Evolutionary conservation across 2,113 vertebrate species (phyloP).

Genomic region (Lophura nycthemera): DNA sequence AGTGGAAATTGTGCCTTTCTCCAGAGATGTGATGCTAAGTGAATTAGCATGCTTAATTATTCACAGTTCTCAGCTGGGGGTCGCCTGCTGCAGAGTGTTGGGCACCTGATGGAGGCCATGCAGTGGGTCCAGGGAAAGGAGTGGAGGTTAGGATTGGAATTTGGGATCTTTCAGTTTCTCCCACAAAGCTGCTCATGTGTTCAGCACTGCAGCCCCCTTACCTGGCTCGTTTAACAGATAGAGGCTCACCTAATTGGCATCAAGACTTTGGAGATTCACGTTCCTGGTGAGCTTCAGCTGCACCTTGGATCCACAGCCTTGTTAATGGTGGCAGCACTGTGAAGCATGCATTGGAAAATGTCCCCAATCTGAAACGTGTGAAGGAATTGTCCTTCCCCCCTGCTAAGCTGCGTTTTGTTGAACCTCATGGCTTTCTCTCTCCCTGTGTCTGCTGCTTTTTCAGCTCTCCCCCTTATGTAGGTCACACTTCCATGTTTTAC

Average conservation of each 20-base stretch:
- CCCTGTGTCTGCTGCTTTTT: conserved; percentile 29
- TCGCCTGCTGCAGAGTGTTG: too few species aligned
- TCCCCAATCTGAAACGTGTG: neutral
- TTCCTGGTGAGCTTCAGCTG: neutral
- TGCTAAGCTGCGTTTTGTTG: conserved; percentile 20
- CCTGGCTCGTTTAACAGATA: neutral
- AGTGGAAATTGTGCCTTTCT: neutral
- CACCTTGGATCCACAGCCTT: fast-evolving
- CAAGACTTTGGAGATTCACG: neutral
- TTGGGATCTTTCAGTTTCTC: too few species aligned
- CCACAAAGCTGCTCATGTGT: too few species aligned
- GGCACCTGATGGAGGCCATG: too few species aligned
- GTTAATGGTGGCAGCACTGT: neutral
- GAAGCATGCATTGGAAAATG: neutral
- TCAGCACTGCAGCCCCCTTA: too few species aligned
- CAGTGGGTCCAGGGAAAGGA: too few species aligned
- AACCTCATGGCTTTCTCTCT: conserved; percentile 60
- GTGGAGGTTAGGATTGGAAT: too few species aligned
- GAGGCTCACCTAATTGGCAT: conserved; percentile 6
- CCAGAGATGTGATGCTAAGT: neutral
- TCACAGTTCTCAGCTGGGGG: neutral
- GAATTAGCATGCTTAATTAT: conserved; percentile 5
- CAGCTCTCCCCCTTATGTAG: conserved; percentile 72
- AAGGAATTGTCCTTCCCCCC: neutral
- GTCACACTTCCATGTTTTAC: conserved; percentile 65